A percentile compares a stretch with the other conserved stretches of the same genome.
Conservation (phyloP, 2,113 vertebrate species). For the Lamprologus callipterus region DNA sequence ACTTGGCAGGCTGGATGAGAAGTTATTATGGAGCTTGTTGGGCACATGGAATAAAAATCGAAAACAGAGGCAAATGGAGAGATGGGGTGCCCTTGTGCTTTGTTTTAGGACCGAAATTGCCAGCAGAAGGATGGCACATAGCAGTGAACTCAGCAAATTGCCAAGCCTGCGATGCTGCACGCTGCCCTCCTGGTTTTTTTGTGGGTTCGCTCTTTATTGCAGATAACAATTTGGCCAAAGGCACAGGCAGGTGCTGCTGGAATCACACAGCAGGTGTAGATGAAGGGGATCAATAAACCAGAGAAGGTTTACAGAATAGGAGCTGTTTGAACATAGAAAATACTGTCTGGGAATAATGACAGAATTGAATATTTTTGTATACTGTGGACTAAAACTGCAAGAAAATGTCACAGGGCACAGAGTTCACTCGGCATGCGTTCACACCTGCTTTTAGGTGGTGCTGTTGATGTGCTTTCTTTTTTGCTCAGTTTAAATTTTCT, state of each 20-base stretch:
- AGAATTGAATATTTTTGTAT: neutral
- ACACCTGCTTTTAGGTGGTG: neutral
- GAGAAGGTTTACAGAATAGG: neutral
- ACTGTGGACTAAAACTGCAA: neutral
- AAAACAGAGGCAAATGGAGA: neutral
- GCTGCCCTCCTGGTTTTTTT: constrained; percentile 20
- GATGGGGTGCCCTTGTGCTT: constrained; percentile 18
- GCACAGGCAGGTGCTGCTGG: constrained; percentile 33
- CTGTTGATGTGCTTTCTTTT: neutral
- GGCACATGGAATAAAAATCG: neutral
- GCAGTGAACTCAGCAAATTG: constrained; percentile 18
- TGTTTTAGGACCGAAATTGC: constrained; percentile 13
- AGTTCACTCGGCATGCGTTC: neutral
- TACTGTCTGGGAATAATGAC: neutral
- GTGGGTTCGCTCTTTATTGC: constrained; percentile 30
- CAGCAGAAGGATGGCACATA: neutral
- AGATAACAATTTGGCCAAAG: constrained; percentile 38
- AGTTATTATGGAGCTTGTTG: neutral
- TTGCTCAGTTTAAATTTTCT: neutral
- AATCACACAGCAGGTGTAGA: constrained; percentile 32
- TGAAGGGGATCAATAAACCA: neutral
- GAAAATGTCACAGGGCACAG: neutral
- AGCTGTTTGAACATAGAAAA: neutral
- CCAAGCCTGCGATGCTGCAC: neutral
- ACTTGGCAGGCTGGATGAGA: neutral